Evolutionary conservation across 2,113 vertebrate genomes (phyloP), one percentile per base, ranked within the genome.

Genomic region (Albula goreensis): DNA sequence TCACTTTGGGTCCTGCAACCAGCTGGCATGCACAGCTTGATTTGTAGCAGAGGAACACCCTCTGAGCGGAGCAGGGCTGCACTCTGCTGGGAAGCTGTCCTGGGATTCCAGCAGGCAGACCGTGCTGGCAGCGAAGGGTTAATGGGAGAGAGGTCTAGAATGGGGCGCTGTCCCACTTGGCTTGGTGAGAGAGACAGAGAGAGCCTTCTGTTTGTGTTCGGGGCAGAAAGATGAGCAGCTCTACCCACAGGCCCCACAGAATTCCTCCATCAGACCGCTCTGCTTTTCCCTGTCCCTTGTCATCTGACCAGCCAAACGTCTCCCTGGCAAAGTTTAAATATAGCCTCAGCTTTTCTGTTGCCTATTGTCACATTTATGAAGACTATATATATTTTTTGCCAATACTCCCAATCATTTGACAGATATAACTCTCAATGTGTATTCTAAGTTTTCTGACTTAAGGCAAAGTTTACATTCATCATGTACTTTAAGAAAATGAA

Each of bases 141-240:
- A 9, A 56, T 63, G 56, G 13, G 53, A 31, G 53, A 19, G 53
- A 17, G 84, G 19, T 53, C 56, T 80, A 8, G 53, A 48, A 48
- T 81, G 25, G 85, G 80, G 66, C 13, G 60, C 17, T 86, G 85
- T 86, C 81, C 80, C 66, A 57, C 66, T 83, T 86, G 85, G 85
- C 85, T 2, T 12, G 9, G 63, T 86, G 80, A 78, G 80, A 83
- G 81, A 19, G 51, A 19, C 63, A 78, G 80, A 83, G 81, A 19
- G 51, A 19, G 17, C 85, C 85, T 77, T 86, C 60, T 82, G 85
- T 56, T 82, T 25, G 63, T 48, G 60, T 78, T 31, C 12, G n/a
- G 63, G 85, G 85, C 63, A 78, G 79, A 74, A 52, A 70, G 25
- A 53, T 12, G 51, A 53, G 51, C 49, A 51, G 17, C 70, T 77